These are phyloP conservation scores for Arizona elegans DNA, from an alignment of 2,113 vertebrate species.

Conservation along the genomic window DNA sequence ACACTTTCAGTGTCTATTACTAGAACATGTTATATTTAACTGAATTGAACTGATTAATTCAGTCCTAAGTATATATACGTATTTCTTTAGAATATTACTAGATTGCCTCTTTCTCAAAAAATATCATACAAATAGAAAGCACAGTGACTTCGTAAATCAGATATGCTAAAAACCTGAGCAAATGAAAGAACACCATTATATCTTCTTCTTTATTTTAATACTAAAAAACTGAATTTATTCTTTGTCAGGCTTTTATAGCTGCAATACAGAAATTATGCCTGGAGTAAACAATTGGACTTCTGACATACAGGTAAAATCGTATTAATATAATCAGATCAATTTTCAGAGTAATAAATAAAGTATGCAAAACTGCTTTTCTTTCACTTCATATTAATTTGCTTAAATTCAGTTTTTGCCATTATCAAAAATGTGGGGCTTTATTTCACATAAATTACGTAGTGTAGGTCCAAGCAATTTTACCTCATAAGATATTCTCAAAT, in stretches of 20 bases:
- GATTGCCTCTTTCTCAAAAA: not conserved
- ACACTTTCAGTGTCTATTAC: not conserved
- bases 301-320: conserved; percentile 83
- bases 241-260: conserved; percentile 91
- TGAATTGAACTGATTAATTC: not conserved
- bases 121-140: not conserved
- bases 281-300: conserved; percentile 97
- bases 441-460: not conserved
- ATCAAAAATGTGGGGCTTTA: not conserved
- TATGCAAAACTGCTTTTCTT: not conserved
- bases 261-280: conserved; percentile 97
- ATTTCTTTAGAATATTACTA: not conserved
- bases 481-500: not conserved
- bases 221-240: conserved; percentile 2
- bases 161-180: not conserved
- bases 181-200: not conserved
- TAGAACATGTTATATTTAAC: not conserved
- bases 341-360: not conserved
- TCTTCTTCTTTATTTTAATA: not conserved
- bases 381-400: not conserved
- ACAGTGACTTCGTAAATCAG: not conserved
- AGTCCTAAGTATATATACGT: not conserved
- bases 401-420: not conserved
- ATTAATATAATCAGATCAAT: not conserved
- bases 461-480: not conserved